Evolutionary conservation across 2,797 vertebrate genomes (phyloP), one percentile per base, ranked within the genome.

Genomic region (Xenops minutus): DNA sequence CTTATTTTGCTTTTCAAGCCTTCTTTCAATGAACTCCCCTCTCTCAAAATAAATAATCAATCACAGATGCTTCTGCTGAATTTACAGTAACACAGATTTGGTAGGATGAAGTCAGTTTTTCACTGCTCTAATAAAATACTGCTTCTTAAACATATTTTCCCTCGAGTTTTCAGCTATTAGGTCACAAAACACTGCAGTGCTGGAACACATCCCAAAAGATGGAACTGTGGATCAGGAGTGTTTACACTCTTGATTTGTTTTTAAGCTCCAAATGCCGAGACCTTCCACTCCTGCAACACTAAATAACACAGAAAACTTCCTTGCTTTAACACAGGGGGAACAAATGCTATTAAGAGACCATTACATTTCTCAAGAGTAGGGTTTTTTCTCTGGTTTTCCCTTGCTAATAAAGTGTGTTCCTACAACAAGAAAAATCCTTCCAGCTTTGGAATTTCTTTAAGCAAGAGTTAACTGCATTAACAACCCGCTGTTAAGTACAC

Each of bases 381-480:
- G 49, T 12, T 11, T 36, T 36, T 26, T 30, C 44, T 71, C 72
- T 72, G 43, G 30, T 86, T 63, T 54, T 37, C 48, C n/a, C 46
- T 62, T 39, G 43, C 37, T 62, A 63, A 32, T 17, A n/a, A 23
- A 67, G 54, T 37, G 9, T 2, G 36, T 24, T 77, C 43, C 48
- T 71, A 48, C 17, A 34, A 85, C 43, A 7, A 52, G 51, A 13
- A 43, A 83, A 48, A 30, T 5, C 44, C 75, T 85, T 58, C 21
- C 5, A 48, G 79, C 43, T 92, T 75, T 27, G 27, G 19, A 54
- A 63, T 63, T 44, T 76, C 59, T 85, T 36, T 46, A 73, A 91
- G 81, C 68, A 85, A 88, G 83, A 91, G 73, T 52, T 69, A 88
- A 86, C 80, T 80, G 75, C 68, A 59, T 79, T 92, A 88, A 83